phyloP scores from a whole-genome alignment of 2,797 vertebrate genomes.

The Nasua narica region DNA sequence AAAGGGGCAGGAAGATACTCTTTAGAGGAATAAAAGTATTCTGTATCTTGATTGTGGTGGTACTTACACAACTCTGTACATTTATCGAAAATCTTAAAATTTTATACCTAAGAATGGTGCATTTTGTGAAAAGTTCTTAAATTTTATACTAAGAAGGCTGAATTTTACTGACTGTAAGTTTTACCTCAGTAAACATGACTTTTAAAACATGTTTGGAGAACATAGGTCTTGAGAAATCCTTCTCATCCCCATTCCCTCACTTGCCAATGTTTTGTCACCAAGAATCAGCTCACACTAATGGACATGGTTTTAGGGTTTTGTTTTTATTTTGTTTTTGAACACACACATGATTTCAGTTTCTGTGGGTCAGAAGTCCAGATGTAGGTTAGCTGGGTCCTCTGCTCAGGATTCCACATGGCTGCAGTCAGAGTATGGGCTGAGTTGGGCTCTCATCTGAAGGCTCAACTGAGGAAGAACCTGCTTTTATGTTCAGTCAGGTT shows the following conservation, averaged over 20 bases:
- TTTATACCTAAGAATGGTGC: background rate
- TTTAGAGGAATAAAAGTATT: background rate
- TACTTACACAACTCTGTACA: background rate
- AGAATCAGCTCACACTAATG: background rate
- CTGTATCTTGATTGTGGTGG: background rate
- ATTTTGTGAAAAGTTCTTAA: background rate
- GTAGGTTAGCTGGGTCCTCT: background rate
- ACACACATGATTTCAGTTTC: background rate
- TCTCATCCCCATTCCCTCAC: background rate
- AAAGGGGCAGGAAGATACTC: too few relatives aligned
- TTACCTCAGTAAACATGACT: background rate
- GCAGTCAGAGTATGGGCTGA: rapidly evolving
- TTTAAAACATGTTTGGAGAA: background rate
- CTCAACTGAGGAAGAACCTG: background rate
- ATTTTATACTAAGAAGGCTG: background rate
- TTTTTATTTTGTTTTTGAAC: background rate
- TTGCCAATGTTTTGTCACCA: background rate
- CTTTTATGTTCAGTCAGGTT: background rate
- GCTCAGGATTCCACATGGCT: background rate
- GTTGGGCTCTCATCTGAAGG: background rate
- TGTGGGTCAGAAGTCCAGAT: background rate
- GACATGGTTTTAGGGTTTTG: background rate
- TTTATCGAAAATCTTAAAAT: background rate
- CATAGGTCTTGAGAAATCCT: background rate
- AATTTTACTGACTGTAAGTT: background rate